Conservation (phyloP, 2,888 invertebrate species). For the Dicyrtoma fusca region DNA sequence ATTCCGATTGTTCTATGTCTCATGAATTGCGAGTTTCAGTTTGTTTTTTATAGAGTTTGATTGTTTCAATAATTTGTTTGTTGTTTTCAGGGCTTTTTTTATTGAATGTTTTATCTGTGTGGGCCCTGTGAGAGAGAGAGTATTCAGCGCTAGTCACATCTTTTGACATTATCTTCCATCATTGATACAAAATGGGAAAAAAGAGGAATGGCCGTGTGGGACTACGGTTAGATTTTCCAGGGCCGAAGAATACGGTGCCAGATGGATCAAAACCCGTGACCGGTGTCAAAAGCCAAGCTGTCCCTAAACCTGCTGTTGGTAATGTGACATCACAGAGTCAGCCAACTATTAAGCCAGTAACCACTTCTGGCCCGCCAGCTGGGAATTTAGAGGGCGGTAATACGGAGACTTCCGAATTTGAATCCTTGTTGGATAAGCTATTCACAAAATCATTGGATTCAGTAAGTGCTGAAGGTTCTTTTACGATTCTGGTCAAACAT, state of each 20-base stretch:
- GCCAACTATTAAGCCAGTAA: not conserved
- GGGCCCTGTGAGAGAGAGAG: too few relatives aligned
- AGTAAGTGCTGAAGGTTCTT: constrained; percentile 17
- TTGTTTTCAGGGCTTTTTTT: too few relatives aligned
- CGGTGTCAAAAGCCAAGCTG: constrained; percentile 11
- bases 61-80: too few relatives aligned
- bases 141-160: too few relatives aligned
- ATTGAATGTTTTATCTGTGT: too few relatives aligned
- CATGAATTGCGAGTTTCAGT: too few relatives aligned
- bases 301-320: not conserved
- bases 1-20: too few relatives aligned
- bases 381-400: not conserved
- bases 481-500: not conserved
- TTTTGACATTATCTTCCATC: too few relatives aligned
- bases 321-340: not conserved
- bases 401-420: constrained; percentile 33
- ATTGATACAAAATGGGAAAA: constrained; percentile 36
- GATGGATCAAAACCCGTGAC: not conserved
- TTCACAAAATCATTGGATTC: constrained; percentile 36
- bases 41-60: too few relatives aligned
- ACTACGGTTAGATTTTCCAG: constrained; percentile 11
- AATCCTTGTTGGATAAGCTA: constrained; percentile 39
- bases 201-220: constrained; percentile 30
- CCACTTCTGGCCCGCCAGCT: not conserved
- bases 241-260: not conserved